These are phyloP conservation scores for Drosophila persimilis DNA, from an alignment of 1,140 invertebrate species.

Conservation along the genomic window DNA sequence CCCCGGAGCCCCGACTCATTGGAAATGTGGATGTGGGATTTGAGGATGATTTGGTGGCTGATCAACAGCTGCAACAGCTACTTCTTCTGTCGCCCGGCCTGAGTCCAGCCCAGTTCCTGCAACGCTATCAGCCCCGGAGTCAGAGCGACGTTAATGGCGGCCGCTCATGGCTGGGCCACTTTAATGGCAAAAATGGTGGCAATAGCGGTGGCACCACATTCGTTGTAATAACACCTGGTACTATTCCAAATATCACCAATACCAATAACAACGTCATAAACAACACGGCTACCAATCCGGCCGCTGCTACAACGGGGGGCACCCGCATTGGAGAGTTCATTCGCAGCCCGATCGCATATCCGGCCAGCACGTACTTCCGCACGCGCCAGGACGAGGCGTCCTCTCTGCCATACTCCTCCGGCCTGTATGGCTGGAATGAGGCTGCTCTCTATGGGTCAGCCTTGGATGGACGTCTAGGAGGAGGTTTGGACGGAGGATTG, in stretches of 20 bases:
- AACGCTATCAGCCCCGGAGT: background rate
- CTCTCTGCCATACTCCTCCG: constrained; percentile 18
- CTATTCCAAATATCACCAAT: background rate
- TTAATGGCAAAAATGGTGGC: background rate
- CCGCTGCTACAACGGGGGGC: background rate
- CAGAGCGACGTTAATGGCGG: background rate
- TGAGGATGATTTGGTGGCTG: background rate
- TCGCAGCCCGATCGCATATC: constrained; percentile 12
- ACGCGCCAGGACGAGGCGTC: constrained; percentile 31
- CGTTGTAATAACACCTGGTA: too few relatives aligned
- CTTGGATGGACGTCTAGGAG: background rate
- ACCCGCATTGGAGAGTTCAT: background rate
- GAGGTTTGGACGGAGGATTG: background rate
- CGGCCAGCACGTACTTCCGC: constrained; percentile 21
- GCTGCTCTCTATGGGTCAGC: constrained; percentile 14
- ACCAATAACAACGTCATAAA: too few relatives aligned
- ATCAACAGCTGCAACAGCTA: background rate
- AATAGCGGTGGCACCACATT: background rate
- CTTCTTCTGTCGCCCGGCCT: background rate
- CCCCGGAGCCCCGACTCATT: constrained; percentile 3
- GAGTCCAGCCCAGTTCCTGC: background rate
- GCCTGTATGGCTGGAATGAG: constrained; percentile 26
- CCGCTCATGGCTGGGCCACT: background rate
- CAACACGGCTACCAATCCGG: background rate
- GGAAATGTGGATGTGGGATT: background rate